Conservation (phyloP, 2,113 vertebrate species). For the Lates calcarifer region DNA sequence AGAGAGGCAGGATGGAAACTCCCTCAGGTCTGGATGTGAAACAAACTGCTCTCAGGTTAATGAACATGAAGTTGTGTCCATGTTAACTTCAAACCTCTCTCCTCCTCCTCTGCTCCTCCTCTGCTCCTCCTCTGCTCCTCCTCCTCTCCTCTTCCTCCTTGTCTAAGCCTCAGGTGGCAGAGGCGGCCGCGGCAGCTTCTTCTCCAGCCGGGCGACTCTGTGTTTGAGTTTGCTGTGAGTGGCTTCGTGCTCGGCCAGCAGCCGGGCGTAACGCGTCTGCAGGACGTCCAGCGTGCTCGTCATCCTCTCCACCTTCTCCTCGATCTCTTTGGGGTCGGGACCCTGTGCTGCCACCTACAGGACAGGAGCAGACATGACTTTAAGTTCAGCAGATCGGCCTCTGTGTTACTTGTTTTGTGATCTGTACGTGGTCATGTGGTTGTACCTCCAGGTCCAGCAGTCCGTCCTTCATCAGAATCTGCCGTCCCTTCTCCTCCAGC, state of each 20-base stretch:
- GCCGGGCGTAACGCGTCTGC: slow-evolving; percentile 91
- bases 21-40: too few relatives aligned
- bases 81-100: too few relatives aligned
- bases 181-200: slow-evolving; percentile 79
- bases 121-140: neutral
- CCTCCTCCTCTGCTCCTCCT: too few relatives aligned
- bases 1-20: too few relatives aligned
- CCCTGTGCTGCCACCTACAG: slow-evolving; percentile 89
- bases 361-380: slow-evolving; percentile 44
- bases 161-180: slow-evolving; percentile 39
- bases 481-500: slow-evolving; percentile 97
- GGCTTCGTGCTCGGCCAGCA: slow-evolving; percentile 92
- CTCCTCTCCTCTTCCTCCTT: slow-evolving; percentile 21
- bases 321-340: slow-evolving; percentile 92
- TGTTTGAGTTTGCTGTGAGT: slow-evolving; percentile 92
- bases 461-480: slow-evolving; percentile 97
- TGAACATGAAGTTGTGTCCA: too few relatives aligned
- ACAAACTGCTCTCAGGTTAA: too few relatives aligned
- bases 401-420: neutral
- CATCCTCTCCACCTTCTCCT: slow-evolving; percentile 92
- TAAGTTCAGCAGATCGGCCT: neutral
- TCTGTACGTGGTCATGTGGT: neutral
- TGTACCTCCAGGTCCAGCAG: slow-evolving; percentile 90
- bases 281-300: slow-evolving; percentile 86
- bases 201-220: slow-evolving; percentile 90